Conservation (phyloP, 2,888 invertebrate species). For the Drosophila leonis region DNA sequence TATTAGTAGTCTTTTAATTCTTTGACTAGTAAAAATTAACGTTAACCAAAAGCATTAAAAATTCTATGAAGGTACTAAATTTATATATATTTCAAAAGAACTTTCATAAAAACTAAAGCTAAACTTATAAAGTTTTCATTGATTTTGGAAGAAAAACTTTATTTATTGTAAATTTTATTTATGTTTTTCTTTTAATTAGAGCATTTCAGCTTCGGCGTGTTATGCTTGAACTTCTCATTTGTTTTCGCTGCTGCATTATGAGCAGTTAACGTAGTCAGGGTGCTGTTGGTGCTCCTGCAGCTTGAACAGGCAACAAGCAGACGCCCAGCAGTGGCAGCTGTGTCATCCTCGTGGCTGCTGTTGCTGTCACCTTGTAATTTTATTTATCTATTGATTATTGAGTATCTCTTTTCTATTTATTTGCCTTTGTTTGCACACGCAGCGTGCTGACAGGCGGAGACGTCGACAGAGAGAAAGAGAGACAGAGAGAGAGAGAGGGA, state of each 20-base stretch:
- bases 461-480: conserved; percentile 12
- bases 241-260: conserved; percentile 68
- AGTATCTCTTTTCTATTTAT: conserved; percentile 78
- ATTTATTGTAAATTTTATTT: too few species aligned
- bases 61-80: too few species aligned
- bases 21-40: too few species aligned
- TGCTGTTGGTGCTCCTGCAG: conserved; percentile 65
- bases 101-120: too few species aligned
- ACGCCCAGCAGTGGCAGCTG: conserved; percentile 48
- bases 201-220: conserved; percentile 27
- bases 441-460: conserved; percentile 63
- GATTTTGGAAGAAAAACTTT: too few species aligned
- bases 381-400: conserved; percentile 84
- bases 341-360: conserved; percentile 55
- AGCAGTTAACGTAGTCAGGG: conserved; percentile 67
- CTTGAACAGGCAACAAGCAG: conserved; percentile 44
- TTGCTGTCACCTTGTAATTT: conserved; percentile 78
- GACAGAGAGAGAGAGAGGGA: neutral
- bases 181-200: conserved; percentile 6
- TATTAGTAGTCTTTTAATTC: too few species aligned
- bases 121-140: too few species aligned
- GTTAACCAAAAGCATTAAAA: too few species aligned
- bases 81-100: too few species aligned
- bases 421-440: conserved; percentile 79
- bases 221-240: neutral